Base-by-base conservation (phyloP, 2,113 vertebrate species). In the Gracilinanus agilis region DNA sequence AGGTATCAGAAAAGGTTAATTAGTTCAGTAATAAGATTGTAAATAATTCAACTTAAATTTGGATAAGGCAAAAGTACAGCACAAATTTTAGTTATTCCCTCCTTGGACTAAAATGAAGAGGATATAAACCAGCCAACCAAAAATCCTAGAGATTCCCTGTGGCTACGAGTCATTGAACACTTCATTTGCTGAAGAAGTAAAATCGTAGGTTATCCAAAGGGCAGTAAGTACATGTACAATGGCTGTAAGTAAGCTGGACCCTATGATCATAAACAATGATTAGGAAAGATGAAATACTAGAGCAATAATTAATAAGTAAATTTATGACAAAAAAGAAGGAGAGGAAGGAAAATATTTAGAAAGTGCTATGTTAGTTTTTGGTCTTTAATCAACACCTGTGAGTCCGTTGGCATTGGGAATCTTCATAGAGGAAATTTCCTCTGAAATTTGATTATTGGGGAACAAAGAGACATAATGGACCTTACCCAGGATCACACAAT, bases 1-100 rank as follows among this genome's bases (percentile, higher is more conserved):
- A 53, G 92, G 55, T 44, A 44, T 5, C 49, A 90, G 16, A 27
- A 94, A 58, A 44, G 1, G 29, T n/a, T 90, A 44, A 40, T n/a
- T 92, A 83, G 55, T 92, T 90, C 95, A 56, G 16, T 10, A 90
- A n/a, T 34, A 58, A 93, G 55, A 54, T 93, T 89, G 12, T 12
- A 92, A 94, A 55, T 75, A 92, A 40, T 55, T 25, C n/a, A n/a
- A 10, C 9, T 93, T 93, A 25, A 88, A 1, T 91, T 25, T 55
- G 2, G 0, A 0, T 58, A 95, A 13, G 34, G 21, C 2, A 83
- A 25, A 75, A 29, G 27, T 6, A 34, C 9, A 83, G 67, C 67
- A 40, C 67, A 40, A 40, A 83, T 83, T 6, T 40, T 2, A 83
- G 40, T 13, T 83, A 2, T 21, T 19, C 67, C 67, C 67, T n/a